These are phyloP conservation scores for Drosophila lacicola DNA, from an alignment of 2,888 invertebrate species.

Conservation along the genomic window DNA sequence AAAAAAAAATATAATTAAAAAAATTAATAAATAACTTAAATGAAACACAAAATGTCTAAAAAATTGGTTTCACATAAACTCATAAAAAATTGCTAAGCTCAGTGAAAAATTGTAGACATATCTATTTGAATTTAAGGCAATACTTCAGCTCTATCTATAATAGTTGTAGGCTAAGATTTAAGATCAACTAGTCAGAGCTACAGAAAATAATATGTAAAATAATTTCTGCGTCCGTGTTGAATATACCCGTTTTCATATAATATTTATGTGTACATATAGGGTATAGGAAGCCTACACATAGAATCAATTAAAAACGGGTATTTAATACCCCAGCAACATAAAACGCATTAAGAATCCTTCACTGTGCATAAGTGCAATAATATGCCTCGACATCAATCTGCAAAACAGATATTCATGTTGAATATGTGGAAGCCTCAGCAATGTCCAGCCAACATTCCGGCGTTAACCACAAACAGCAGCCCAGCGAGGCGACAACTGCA, in stretches of 20 bases:
- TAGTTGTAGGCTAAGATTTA: no score
- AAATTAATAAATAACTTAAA: no score
- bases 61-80: no score
- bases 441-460: constrained; percentile 54
- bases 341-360: constrained; percentile 61
- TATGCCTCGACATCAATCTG: constrained; percentile 53
- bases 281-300: constrained; percentile 17
- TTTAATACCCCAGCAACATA: constrained; percentile 50
- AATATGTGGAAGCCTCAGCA: constrained; percentile 53
- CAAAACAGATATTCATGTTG: constrained; percentile 24
- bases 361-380: constrained; percentile 44
- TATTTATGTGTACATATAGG: not conserved
- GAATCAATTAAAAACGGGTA: constrained; percentile 62
- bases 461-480: constrained; percentile 47
- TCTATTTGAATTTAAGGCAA: no score
- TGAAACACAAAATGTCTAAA: not conserved
- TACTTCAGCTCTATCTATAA: no score
- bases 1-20: no score
- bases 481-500: constrained; percentile 36
- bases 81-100: no score
- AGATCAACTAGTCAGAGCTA: no score
- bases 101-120: no score
- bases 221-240: not conserved
- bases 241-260: constrained; percentile 3
- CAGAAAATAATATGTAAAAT: not conserved